Evolutionary conservation across 1,140 invertebrate genomes (phyloP), one percentile per base, ranked within the genome.

Genomic region (Drosophila bocqueti): DNA sequence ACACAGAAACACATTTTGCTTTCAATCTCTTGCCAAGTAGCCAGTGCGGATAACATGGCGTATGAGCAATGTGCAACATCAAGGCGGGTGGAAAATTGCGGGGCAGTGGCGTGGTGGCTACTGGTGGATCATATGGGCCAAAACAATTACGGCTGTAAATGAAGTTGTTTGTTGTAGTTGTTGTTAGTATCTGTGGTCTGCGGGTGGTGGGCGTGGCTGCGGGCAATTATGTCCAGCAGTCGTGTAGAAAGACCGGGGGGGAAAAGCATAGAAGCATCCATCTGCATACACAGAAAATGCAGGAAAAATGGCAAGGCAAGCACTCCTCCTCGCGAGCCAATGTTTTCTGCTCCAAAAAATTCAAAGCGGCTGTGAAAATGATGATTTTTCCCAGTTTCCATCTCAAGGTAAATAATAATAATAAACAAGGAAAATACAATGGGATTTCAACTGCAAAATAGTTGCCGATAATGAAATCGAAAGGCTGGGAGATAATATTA

Each of bases 281-380:
- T 86, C 80, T 89, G 83, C 84, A 87, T 87, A 89, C 61, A 66
- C 40, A 60, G 58, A 77, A 78, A 81, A 77, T 64, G 72, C 65
- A 84, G 84, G 74, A 75, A 81, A 86, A 81, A 46, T 13, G 31
- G n/a, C 52, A 55, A 52, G 15, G 4, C 3, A 31, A 31, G 29
- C 43, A 59, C 49, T 46, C 50, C 66, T 24, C 72, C 58, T 62
- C 60, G 49, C 69, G 62, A 74, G 50, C 58, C 73, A 78, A 79
- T 81, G 43, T 74, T 89, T 90, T 90, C 79, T 90, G 86, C 85
- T 90, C 85, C 86, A 91, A 90, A 90, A 91, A 90, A 79, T 86
- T 80, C 81, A 90, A 90, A 91, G 79, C 75, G 85, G 62, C 79
- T 90, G 82, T 73, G 71, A 82, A 90, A 90, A 84, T 84, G 50